phyloP scores from a whole-genome alignment of 2,888 invertebrate genomes.

The Raillietiella orientalis region DNA sequence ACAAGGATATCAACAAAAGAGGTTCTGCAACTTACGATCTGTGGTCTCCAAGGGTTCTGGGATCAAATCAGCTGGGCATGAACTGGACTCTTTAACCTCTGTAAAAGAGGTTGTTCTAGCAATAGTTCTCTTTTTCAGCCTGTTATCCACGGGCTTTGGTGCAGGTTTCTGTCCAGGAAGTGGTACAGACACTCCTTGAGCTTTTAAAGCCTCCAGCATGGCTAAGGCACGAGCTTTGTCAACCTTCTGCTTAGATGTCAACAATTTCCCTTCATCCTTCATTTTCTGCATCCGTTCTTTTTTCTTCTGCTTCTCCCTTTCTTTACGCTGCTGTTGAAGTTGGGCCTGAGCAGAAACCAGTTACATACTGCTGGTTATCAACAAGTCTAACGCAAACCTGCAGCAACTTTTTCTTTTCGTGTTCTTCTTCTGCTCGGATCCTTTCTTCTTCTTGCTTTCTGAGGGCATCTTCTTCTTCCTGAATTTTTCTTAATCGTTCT shows the following conservation, averaged over 20 bases:
- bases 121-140: no score
- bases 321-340: slow-evolving; percentile 56
- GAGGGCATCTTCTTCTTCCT: slow-evolving; percentile 22
- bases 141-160: no score
- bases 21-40: no score
- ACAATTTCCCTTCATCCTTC: slow-evolving; percentile 80
- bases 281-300: slow-evolving; percentile 67
- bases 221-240: slow-evolving; percentile 62
- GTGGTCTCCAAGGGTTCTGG: no score
- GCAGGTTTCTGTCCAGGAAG: no score
- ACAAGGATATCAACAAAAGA: no score
- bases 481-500: slow-evolving; percentile 28
- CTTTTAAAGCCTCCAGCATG: slow-evolving; percentile 55
- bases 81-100: no score
- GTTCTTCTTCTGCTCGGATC: slow-evolving; percentile 32
- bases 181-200: slow-evolving; percentile 26
- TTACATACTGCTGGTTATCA: no score
- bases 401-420: slow-evolving; percentile 10
- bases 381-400: slow-evolving; percentile 18
- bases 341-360: no score
- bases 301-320: slow-evolving; percentile 61
- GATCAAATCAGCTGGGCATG: no score
- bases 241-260: slow-evolving; percentile 75
- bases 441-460: slow-evolving; percentile 72
- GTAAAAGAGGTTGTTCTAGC: no score